Evolutionary conservation across 2,797 vertebrate genomes (phyloP).

Genomic region (Carapus acus): DNA sequence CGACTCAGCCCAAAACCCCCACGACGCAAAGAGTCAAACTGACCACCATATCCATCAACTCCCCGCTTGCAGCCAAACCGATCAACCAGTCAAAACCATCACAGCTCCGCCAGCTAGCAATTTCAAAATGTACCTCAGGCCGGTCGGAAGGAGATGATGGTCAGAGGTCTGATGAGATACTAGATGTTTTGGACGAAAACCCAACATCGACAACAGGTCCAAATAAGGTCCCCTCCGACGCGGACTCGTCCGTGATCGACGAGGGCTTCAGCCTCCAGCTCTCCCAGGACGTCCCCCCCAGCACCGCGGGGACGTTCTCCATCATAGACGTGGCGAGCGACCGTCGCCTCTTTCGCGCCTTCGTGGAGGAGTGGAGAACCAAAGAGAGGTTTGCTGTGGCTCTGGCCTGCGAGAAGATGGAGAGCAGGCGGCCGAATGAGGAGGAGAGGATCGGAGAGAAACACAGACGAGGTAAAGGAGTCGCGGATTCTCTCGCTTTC

Average conservation of each 20-base stretch:
- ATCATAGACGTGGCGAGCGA: conserved; percentile 92
- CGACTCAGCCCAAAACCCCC: conserved; percentile 70
- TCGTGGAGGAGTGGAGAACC: conserved; percentile 84
- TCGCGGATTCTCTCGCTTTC: not conserved
- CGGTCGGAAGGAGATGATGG: not conserved
- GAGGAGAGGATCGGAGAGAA: conserved; percentile 74
- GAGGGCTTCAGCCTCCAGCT: conserved; percentile 75
- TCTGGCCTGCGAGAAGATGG: conserved; percentile 81
- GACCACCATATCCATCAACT: conserved; percentile 62
- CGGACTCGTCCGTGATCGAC: conserved; percentile 52
- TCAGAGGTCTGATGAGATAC: not conserved
- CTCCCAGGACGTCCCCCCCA: conserved; percentile 74
- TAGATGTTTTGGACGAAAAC: conserved; percentile 6
- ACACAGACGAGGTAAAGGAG: conserved; percentile 77
- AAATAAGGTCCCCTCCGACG: conserved; percentile 22
- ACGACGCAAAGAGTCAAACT: conserved; percentile 69
- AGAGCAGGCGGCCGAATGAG: conserved; percentile 57
- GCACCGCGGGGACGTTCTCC: conserved; percentile 75
- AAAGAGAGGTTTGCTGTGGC: conserved; percentile 82
- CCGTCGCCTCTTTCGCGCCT: conserved; percentile 82
- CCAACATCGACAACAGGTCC: not conserved
- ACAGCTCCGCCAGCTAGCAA: conserved; percentile 2
- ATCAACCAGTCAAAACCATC: conserved; percentile 42
- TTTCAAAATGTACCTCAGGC: conserved; percentile 17
- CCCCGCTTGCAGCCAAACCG: conserved; percentile 40